A percentile compares a stretch with the other conserved stretches of the same genome.
phyloP scores from a whole-genome alignment of 2,888 invertebrate species.

The Tanytarsus gracilentus region DNA sequence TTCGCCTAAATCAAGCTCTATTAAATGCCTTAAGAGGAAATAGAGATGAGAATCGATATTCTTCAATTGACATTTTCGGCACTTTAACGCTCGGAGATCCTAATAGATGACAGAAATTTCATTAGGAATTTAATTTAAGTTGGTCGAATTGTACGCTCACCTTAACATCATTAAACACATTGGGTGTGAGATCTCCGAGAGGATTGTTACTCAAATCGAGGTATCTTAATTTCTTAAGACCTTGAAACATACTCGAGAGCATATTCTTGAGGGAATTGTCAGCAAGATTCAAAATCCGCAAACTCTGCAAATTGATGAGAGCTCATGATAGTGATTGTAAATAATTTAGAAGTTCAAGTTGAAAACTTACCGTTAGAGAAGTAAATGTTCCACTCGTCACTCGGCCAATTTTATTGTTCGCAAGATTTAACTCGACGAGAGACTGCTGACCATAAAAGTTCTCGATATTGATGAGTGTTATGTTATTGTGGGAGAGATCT shows the following conservation, averaged over 20 bases:
- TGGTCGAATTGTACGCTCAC: conserved; percentile 40
- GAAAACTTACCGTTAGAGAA: conserved; percentile 50
- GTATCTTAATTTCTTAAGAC: conserved; percentile 59
- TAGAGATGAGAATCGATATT: conserved; percentile 72
- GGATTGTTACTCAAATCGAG: conserved; percentile 70
- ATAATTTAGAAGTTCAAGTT: background rate
- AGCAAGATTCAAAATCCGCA: conserved; percentile 56
- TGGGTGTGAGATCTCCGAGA: conserved; percentile 62
- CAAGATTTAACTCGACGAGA: conserved; percentile 60
- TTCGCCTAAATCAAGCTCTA: conserved; percentile 65
- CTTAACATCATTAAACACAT: conserved; percentile 65
- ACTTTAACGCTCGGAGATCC: conserved; percentile 60
- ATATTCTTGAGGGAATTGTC: conserved; percentile 59
- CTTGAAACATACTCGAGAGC: conserved; percentile 63
- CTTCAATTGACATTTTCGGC: conserved; percentile 61
- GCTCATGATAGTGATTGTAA: background rate
- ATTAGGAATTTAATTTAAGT: background rate
- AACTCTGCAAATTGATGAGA: conserved; percentile 44
- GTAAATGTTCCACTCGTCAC: conserved; percentile 69
- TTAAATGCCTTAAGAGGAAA: conserved; percentile 61
- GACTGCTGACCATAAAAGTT: conserved; percentile 71
- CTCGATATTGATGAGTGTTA: conserved; percentile 57
- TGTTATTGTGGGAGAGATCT: conserved; percentile 65
- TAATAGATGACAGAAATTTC: conserved; percentile 35
- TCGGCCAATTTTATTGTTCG: conserved; percentile 63